A percentile compares a stretch with the other conserved stretches of the same genome.
phyloP scores from a whole-genome alignment of 2,888 invertebrate genomes.

The Mimachlamys varia region DNA sequence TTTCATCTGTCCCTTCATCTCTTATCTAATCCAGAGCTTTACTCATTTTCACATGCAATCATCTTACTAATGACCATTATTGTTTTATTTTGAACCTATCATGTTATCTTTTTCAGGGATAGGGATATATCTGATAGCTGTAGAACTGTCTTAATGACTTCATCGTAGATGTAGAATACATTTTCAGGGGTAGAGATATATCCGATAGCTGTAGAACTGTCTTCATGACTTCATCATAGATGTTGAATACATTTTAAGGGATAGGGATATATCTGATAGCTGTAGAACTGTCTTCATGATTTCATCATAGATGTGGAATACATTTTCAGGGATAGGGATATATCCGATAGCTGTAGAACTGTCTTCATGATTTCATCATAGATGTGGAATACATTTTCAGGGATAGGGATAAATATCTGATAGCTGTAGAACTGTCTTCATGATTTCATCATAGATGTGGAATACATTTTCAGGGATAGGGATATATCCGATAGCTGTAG shows the following conservation, averaged over 20 bases:
- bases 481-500: too few species aligned
- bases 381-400: neutral
- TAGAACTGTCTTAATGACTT: neutral
- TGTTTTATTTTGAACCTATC: neutral
- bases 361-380: neutral
- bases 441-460: too few species aligned
- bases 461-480: neutral
- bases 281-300: neutral
- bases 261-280: too few species aligned
- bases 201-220: too few species aligned
- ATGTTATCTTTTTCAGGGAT: neutral
- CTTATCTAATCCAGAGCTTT: neutral
- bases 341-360: too few species aligned
- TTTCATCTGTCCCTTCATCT: constrained; percentile 1
- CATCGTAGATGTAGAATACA: neutral
- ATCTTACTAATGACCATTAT: neutral
- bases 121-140: too few species aligned
- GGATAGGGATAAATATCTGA: too few species aligned
- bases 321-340: too few species aligned
- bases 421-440: too few species aligned
- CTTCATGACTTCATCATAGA: neutral
- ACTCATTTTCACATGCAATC: neutral
- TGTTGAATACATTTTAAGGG: neutral
- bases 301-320: neutral
- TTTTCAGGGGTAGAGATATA: too few species aligned